Base-by-base conservation (phyloP, 2,797 vertebrate species). In the Siniperca undulata region DNA sequence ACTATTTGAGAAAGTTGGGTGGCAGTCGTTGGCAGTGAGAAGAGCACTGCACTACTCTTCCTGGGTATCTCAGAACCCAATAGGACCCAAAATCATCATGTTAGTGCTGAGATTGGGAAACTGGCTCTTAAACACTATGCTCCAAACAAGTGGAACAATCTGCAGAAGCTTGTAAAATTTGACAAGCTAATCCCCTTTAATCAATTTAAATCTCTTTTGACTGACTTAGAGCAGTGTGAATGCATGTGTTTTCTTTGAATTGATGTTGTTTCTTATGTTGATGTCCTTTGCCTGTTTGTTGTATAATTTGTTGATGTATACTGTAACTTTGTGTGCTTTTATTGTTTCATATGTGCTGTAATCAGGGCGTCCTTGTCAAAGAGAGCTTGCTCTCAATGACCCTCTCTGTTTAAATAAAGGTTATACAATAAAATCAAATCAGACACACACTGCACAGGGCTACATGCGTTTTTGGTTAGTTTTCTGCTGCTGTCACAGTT, bases 201-300 rank as follows among this genome's bases (percentile, higher is more conserved):
- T 65, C 40, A n/a, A 65, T 65, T n/a, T 10, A 44, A 65, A 65
- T 65, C 40, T 65, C 62, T n/a, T 44, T 14, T 42, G 38, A 42
- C 61, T 42, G 30, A 27, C 27, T 27, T 13, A 42, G 38, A 64
- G 61, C 61, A 16, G 61, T 24, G 38, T 65, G 38, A 64, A 42
- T n/a, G 61, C 61, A 27, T 27, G 3, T 65, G 61, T 44, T 65
- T 65, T 42, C 40, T 42, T 42, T 65, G 12, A 65, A 65, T 44
- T 7, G 11, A 22, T 44, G 38, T 44, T 65, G 14, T 65, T 40
- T n/a, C n/a, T 65, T 44, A 5, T 58, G 56, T 6, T 22, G 55
- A 7, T n/a, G 61, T 30, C 30, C 30, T 30, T 30, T 3, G 30
- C 62, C n/a, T 44, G 40, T n/a, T 65, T 44, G 13, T 44, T 44